Conservation (phyloP, 2,888 invertebrate genomes). For the Drosophila austrosaltans region DNA sequence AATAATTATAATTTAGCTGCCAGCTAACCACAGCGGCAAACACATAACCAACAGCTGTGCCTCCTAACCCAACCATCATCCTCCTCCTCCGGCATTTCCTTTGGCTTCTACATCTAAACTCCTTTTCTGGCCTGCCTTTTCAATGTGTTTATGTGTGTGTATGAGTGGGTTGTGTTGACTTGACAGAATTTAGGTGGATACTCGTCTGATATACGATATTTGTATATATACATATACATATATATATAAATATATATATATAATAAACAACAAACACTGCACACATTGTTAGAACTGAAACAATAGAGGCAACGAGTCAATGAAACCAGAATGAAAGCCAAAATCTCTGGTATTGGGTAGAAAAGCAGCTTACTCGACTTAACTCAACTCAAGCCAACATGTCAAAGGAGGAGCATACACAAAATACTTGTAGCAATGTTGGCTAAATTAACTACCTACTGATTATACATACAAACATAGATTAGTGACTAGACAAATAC, state of each 20-base stretch:
- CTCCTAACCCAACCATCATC: background rate
- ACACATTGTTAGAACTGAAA: slow-evolving; percentile 36
- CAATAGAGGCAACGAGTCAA: slow-evolving; percentile 68
- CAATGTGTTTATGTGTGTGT: background rate
- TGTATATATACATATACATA: slow-evolving; percentile 62
- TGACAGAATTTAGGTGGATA: slow-evolving; percentile 43
- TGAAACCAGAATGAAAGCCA: slow-evolving; percentile 61
- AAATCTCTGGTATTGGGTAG: slow-evolving; percentile 27
- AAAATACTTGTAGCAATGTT: slow-evolving; percentile 9
- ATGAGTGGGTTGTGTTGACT: slow-evolving; percentile 42
- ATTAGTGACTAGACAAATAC: background rate
- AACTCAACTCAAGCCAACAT: slow-evolving; percentile 13
- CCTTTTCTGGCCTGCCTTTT: background rate
- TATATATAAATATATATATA: slow-evolving; percentile 64
- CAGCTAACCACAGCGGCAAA: slow-evolving; percentile 24
- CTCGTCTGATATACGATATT: slow-evolving; percentile 49
- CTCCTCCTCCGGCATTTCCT: slow-evolving; percentile 15
- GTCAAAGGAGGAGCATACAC: background rate
- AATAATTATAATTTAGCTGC: slow-evolving; percentile 61
- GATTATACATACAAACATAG: background rate
- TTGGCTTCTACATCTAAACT: background rate
- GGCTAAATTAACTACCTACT: slow-evolving; percentile 5
- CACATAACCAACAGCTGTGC: slow-evolving; percentile 25
- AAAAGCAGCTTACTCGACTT: slow-evolving; percentile 67
- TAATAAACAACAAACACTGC: slow-evolving; percentile 38